Evolutionary conservation across 2,113 vertebrate species (phyloP), one percentile per base, ranked within the genome.

Genomic region (Nematolebias whitei): DNA sequence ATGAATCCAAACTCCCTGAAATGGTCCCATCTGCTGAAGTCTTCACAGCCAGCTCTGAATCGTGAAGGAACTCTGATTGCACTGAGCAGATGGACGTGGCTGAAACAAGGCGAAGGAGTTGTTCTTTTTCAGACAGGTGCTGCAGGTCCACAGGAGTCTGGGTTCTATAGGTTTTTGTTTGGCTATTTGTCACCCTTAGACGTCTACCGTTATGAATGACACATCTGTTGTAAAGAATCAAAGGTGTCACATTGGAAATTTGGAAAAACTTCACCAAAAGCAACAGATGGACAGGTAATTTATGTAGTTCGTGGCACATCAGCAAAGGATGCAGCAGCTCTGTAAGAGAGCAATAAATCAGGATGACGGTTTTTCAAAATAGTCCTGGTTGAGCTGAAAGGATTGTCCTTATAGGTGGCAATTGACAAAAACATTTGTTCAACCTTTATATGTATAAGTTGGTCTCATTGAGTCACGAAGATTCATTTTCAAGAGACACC

Each of bases 1-100:
- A 62, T 55, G 59, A 63, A 68, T 74, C 26, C 62, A 59, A 58
- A 71, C 49, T 63, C 47, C 50, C 51, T 22, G 63, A 65, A 49
- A 55, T 16, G 1, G 15, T 69, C 71, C 63, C 76, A 66, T 66
- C 65, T 80, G 77, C 49, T 38, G 0, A 32, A 1, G 52, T 23
- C 44, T 52, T 57, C 12, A 0, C 57, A 38, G 64, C 71, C 57
- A 40, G 51, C 68, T 59, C 24, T 2, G 48, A 24, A 62, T 47
- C 15, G 52, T 24, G 63, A 43, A 60, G 59, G 43, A 22, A 20
- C 54, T 56, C 47, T 48, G 63, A 56, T 35, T 48, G 45, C 51
- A 26, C 45, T 39, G 16, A 49, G 35, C 49, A 79, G 72, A 67
- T 71, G 76, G 72, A 75, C 54, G 45, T 5, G 23, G 49, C 49